These are phyloP conservation scores for Acanthoscelides obtectus DNA, from an alignment of 2,888 invertebrate genomes.

Conservation along the genomic window DNA sequence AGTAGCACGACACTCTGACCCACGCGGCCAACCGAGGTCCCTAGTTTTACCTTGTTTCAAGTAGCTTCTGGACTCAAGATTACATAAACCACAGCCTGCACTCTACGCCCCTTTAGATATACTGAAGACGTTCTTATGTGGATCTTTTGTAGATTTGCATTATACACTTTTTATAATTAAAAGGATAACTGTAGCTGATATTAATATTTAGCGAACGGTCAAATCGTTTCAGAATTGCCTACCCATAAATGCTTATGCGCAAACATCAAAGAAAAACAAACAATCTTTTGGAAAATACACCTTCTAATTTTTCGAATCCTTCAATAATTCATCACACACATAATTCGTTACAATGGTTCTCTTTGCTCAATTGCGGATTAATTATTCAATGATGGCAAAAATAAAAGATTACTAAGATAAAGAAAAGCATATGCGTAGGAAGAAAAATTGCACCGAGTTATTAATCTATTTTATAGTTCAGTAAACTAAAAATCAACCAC, in stretches of 20 bases:
- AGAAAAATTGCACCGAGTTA: too few relatives aligned
- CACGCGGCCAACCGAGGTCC: too few relatives aligned
- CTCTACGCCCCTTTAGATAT: too few relatives aligned
- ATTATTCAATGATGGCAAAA: not conserved
- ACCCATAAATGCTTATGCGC: not conserved
- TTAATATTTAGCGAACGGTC: not conserved
- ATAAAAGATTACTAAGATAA: not conserved
- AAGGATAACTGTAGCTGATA: not conserved
- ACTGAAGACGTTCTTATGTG: too few relatives aligned
- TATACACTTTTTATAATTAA: not conserved
- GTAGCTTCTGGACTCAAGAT: too few relatives aligned
- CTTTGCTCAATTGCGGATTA: not conserved
- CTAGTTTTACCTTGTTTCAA: too few relatives aligned
- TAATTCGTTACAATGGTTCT: not conserved
- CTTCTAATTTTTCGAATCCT: not conserved
- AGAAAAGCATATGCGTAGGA: not conserved
- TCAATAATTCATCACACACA: not conserved
- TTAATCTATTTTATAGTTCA: too few relatives aligned
- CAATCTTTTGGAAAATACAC: not conserved
- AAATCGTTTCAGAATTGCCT: not conserved
- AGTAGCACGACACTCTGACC: too few relatives aligned
- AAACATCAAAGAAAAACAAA: not conserved
- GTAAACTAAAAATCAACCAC: too few relatives aligned
- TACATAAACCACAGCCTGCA: too few relatives aligned
- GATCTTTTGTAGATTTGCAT: too few relatives aligned